Conservation (phyloP, 2,888 invertebrate species). For the Drosophila greeni region DNA sequence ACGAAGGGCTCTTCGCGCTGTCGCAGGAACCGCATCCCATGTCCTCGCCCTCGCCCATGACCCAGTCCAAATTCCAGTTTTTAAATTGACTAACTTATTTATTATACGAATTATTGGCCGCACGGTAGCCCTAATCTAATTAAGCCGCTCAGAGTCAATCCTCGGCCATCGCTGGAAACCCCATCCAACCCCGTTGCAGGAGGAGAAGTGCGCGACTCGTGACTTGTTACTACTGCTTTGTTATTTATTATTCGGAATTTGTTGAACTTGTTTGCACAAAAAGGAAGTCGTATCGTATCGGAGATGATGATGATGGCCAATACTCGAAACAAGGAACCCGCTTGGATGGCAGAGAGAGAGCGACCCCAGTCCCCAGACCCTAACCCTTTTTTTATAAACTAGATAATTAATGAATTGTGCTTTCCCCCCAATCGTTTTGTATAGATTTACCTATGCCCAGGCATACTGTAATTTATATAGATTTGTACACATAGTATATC, state of each 20-base stretch:
- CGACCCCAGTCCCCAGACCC: conserved; percentile 6
- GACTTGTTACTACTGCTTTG: conserved; percentile 48
- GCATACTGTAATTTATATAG: conserved; percentile 33
- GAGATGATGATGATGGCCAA: conserved; percentile 10
- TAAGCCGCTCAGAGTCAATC: conserved; percentile 7
- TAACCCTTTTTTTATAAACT: conserved; percentile 9
- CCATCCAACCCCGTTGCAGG: background rate
- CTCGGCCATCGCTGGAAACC: background rate
- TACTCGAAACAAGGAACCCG: conserved; percentile 27
- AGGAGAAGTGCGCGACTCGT: conserved; percentile 13
- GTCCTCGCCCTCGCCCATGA: background rate
- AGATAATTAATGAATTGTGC: conserved; percentile 40
- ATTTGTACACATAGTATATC: conserved; percentile 27
- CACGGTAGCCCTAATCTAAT: conserved; percentile 9
- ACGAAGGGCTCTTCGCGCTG: conserved; percentile 10
- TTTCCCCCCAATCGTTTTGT: conserved; percentile 25
- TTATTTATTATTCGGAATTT: conserved; percentile 58
- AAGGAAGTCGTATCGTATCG: conserved; percentile 3
- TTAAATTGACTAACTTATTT: conserved; percentile 24
- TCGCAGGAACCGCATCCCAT: background rate
- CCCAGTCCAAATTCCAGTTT: conserved; percentile 13
- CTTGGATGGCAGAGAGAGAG: conserved; percentile 5
- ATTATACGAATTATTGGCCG: conserved; percentile 20
- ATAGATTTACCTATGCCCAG: conserved; percentile 36
- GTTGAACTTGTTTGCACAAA: conserved; percentile 54